Percentiles rank a stretch among this genome's conserved stretches.
These are phyloP conservation scores for Ormyrus labotus DNA, from an alignment of 2,888 invertebrate species.

Conservation along the genomic window DNA sequence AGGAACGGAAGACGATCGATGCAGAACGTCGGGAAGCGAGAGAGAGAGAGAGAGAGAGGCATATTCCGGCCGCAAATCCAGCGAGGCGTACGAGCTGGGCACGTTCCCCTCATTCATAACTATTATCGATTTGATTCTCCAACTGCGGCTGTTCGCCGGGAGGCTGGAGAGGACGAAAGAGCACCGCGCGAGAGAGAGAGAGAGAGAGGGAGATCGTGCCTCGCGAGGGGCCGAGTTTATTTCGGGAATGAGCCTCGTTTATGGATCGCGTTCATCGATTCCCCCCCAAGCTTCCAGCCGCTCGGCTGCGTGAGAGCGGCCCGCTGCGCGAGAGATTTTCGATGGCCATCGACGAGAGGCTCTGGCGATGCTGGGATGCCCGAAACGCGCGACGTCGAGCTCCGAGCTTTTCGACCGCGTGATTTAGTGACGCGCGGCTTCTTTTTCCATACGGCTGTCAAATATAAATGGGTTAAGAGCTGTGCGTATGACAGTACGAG, in stretches of 20 bases:
- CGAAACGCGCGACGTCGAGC: no score
- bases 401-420: no score
- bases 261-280: background rate
- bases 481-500: no score
- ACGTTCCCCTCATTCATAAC: constrained; percentile 50
- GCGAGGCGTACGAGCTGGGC: constrained; percentile 22
- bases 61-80: constrained; percentile 37
- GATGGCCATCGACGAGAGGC: no score
- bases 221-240: constrained; percentile 17
- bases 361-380: no score
- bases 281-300: background rate
- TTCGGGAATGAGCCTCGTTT: constrained; percentile 30
- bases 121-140: constrained; percentile 46
- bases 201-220: background rate
- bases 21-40: background rate
- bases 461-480: no score
- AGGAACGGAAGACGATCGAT: background rate
- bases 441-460: no score
- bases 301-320: no score
- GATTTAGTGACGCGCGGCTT: no score
- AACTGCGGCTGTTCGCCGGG: background rate
- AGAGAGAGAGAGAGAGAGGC: background rate
- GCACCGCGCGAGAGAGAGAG: background rate
- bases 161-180: background rate
- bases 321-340: no score